Evolutionary conservation across 2,113 vertebrate species (phyloP).

Genomic region (Apteryx owenii): DNA sequence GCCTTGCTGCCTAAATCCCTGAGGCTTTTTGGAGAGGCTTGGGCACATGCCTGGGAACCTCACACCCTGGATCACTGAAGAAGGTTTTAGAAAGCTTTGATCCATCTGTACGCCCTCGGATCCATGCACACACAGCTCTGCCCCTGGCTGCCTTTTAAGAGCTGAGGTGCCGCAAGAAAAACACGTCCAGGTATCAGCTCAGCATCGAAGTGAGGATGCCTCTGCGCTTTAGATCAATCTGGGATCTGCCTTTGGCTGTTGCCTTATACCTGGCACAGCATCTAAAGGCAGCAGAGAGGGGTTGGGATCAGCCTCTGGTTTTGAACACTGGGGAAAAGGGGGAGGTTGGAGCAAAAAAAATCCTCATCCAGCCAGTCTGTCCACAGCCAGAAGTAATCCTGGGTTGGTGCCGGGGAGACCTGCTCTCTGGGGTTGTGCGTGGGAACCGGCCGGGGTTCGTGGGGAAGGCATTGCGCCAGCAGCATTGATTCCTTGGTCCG

Average conservation of each 20-base stretch:
- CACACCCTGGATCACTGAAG: accelerated
- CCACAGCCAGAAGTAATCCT: accelerated
- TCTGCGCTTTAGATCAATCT: neutral
- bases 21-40: neutral
- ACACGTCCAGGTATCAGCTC: neutral
- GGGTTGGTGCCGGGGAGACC: neutral
- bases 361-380: neutral
- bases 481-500: neutral
- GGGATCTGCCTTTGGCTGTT: accelerated
- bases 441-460: neutral
- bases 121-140: accelerated
- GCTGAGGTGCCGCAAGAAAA: neutral
- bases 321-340: neutral
- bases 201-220: neutral
- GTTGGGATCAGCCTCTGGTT: accelerated
- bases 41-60: neutral
- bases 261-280: accelerated
- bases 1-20: neutral
- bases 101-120: neutral
- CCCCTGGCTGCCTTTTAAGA: neutral
- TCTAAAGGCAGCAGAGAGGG: accelerated
- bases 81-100: neutral
- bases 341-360: neutral
- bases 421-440: too few species aligned
- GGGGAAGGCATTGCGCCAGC: neutral